phyloP scores from a whole-genome alignment of 2,888 invertebrate genomes.

The Tinea trinotella region DNA sequence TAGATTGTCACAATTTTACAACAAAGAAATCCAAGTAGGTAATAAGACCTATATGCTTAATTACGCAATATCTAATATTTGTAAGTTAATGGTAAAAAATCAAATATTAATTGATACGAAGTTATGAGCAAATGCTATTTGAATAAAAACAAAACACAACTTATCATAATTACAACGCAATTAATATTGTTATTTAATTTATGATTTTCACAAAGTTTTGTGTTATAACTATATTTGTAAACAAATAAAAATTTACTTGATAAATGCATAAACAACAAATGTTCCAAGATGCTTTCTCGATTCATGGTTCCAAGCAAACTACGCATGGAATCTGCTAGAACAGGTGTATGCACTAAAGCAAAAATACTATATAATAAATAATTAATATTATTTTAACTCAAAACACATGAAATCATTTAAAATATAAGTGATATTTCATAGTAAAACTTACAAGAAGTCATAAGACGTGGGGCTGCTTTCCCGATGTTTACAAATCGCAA shows the following conservation, averaged over 20 bases:
- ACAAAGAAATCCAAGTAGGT: too few species aligned
- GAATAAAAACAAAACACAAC: too few species aligned
- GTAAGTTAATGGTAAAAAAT: too few species aligned
- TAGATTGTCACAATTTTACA: too few species aligned
- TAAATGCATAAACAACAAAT: constrained; percentile 2
- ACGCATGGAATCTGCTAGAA: constrained; percentile 28
- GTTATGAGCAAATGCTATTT: too few species aligned
- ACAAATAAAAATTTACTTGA: background rate
- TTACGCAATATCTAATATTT: too few species aligned
- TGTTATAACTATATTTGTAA: background rate
- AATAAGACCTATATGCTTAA: too few species aligned
- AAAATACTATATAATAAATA: too few species aligned
- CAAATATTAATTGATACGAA: too few species aligned
- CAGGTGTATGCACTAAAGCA: too few species aligned
- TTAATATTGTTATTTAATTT: too few species aligned
- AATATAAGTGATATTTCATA: constrained; percentile 31
- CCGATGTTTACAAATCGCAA: constrained; percentile 66
- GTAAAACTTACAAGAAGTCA: constrained; percentile 67
- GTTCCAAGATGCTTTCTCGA: background rate
- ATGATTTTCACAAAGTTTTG: background rate
- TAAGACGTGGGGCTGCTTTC: constrained; percentile 66
- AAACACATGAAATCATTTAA: constrained; percentile 26
- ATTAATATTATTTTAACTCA: constrained; percentile 20
- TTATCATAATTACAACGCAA: too few species aligned
- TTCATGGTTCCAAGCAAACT: constrained; percentile 24